These are phyloP conservation scores for Macrocentrus cingulum DNA, from an alignment of 1,140 invertebrate species.

Conservation along the genomic window DNA sequence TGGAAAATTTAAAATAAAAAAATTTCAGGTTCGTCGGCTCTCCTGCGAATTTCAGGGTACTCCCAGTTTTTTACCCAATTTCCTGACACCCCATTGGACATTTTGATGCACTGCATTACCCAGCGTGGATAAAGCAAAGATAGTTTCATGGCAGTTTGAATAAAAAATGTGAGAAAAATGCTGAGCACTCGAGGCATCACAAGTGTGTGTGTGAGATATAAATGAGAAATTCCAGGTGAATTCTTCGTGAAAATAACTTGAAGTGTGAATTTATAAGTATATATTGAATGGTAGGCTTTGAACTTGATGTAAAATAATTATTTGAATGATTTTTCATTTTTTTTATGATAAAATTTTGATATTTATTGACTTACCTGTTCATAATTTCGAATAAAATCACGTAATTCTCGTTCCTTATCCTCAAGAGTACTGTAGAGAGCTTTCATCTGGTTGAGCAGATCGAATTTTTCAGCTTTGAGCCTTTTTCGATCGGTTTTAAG, in stretches of 20 bases:
- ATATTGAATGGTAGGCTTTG: not conserved
- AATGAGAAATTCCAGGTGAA: slow-evolving; percentile 38
- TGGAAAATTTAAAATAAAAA: no score
- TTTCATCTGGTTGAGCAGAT: slow-evolving; percentile 92
- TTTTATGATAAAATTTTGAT: not conserved
- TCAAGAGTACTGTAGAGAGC: slow-evolving; percentile 90
- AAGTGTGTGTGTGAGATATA: not conserved
- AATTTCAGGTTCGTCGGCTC: no score
- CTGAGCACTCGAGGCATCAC: not conserved
- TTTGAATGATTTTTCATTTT: not conserved
- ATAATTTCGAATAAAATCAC: slow-evolving; percentile 93
- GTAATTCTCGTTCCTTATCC: slow-evolving; percentile 89
- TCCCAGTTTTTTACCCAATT: no score
- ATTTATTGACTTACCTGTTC: slow-evolving; percentile 71
- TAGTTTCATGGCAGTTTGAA: not conserved
- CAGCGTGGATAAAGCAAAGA: no score
- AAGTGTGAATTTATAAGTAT: not conserved
- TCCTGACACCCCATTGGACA: no score
- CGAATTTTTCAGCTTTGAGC: slow-evolving; percentile 90
- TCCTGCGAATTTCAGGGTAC: no score
- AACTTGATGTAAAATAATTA: not conserved
- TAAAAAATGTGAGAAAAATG: not conserved
- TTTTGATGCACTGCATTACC: no score
- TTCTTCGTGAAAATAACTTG: slow-evolving; percentile 44
- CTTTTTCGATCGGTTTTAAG: slow-evolving; percentile 87